Percentiles rank a stretch among this genome's conserved stretches.
phyloP scores from a whole-genome alignment of 2,888 invertebrate genomes.

The Cheilosia scutellata region DNA sequence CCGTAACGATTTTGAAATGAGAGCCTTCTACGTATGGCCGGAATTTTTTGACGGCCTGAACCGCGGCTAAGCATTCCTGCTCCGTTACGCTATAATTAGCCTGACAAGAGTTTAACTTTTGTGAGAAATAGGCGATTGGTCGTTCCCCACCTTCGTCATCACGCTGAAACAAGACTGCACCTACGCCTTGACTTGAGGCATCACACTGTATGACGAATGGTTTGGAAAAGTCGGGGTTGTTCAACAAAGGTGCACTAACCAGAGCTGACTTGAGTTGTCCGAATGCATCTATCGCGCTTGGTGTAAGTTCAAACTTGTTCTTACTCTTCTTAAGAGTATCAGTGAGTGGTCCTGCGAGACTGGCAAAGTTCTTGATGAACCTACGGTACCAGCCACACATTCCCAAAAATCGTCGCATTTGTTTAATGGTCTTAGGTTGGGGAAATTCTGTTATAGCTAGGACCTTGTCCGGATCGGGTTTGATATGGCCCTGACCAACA shows the following conservation, averaged over 20 bases:
- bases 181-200: constrained; percentile 43
- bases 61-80: constrained; percentile 43
- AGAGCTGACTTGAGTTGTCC: constrained; percentile 35
- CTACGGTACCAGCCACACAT: constrained; percentile 72
- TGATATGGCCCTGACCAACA: constrained; percentile 40
- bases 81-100: constrained; percentile 23
- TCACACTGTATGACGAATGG: constrained; percentile 62
- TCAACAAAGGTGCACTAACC: constrained; percentile 25
- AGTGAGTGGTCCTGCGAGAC: constrained; percentile 37
- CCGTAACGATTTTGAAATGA: constrained; percentile 70
- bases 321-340: constrained; percentile 37
- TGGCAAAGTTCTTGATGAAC: constrained; percentile 62
- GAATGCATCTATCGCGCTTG: constrained; percentile 30
- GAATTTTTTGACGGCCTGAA: constrained; percentile 41
- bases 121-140: constrained; percentile 49
- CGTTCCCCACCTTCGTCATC: constrained; percentile 32
- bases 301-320: constrained; percentile 8
- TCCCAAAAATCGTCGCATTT: constrained; percentile 75
- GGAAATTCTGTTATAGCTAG: constrained; percentile 43
- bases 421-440: constrained; percentile 49
- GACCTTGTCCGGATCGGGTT: constrained; percentile 50
- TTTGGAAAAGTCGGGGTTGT: constrained; percentile 50
- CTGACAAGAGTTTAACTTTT: constrained; percentile 56
- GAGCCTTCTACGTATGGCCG: constrained; percentile 57
- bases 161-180: constrained; percentile 48